Conservation (phyloP, 2,113 vertebrate genomes). For the Marmota monax region DNA sequence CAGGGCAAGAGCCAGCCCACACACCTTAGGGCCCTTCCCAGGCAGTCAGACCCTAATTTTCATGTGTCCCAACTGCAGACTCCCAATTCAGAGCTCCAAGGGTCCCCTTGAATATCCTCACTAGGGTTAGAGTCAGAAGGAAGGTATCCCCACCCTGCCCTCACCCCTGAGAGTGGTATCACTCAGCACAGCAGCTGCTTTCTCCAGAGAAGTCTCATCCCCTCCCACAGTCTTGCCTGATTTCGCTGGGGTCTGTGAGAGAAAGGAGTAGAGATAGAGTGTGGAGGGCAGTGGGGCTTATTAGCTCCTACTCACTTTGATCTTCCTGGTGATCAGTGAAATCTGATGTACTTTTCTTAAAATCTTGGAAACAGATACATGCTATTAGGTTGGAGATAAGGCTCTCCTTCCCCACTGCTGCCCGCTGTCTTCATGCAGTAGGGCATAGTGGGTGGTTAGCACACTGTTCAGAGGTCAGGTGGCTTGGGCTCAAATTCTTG, state of each 20-base stretch:
- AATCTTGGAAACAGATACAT: not conserved
- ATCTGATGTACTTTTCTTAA: not conserved
- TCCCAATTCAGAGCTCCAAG: not conserved
- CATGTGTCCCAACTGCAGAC: not conserved
- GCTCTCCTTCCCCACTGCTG: not conserved
- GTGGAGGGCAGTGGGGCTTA: too few relatives aligned
- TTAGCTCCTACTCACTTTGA: not conserved
- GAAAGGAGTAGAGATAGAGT: too few relatives aligned
- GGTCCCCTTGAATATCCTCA: not conserved
- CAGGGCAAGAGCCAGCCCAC: not conserved
- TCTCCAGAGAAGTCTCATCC: not conserved
- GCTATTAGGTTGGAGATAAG: not conserved
- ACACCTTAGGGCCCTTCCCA: not conserved
- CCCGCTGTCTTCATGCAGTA: too few relatives aligned
- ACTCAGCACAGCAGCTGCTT: not conserved
- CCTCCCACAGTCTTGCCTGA: not conserved
- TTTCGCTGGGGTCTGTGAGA: not conserved
- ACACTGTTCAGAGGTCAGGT: not conserved
- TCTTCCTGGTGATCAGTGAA: not conserved
- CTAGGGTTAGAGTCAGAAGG: not conserved
- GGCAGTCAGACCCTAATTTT: not conserved
- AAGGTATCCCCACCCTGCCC: not conserved
- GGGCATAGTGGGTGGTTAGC: fast-evolving
- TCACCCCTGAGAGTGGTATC: fast-evolving
- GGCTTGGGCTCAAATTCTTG: not conserved